Evolutionary conservation across 2,888 invertebrate genomes (phyloP), one percentile per base, ranked within the genome.

Genomic region (Tetrapedia diversipes): DNA sequence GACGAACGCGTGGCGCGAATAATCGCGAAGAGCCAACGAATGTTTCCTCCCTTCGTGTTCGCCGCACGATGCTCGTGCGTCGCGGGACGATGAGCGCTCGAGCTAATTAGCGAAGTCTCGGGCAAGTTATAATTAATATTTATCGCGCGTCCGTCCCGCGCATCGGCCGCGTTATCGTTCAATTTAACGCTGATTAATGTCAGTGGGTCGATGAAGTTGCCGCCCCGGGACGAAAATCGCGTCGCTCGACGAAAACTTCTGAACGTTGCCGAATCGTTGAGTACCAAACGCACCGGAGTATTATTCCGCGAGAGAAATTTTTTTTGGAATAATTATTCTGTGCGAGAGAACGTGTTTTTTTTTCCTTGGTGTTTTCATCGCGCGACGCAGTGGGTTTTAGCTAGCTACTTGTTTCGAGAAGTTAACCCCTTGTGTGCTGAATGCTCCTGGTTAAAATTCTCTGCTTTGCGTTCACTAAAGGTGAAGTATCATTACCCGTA

Each of bases 141-240:
- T 75, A 75, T 75, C 74, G 39, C 53, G 64, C 32, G 57, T 45
- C 59, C 57, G 71, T 57, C 56, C 37, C n/a, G 14, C 11, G 27
- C 37, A 43, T n/a, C 56, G 56, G n/a, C n/a, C 39, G 16, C 32
- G 45, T 63, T 51, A 72, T 72, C 74, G 73, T 75, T 60, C 74
- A 75, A 72, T 75, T 72, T 71, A 71, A 51, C 64, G 16, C 64
- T 60, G 73, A 75, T 75, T 75, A 72, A 75, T 65, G 74, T 47
- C 64, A 72, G 19, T 41, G 57, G 64, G 73, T 60, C 74, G 73
- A 54, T 53, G 53, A 65, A 72, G 59, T 54, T 37, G 43, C 19
- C 51, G 39, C 19, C n/a, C n/a, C 16, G 47, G 19, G 19, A 45
- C 7, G 64, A 60, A 72, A 65, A 75, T 75, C 64, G 59, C 59